Conservation (phyloP, 2,113 vertebrate genomes). For the Lycocorax pyrrhopterus region DNA sequence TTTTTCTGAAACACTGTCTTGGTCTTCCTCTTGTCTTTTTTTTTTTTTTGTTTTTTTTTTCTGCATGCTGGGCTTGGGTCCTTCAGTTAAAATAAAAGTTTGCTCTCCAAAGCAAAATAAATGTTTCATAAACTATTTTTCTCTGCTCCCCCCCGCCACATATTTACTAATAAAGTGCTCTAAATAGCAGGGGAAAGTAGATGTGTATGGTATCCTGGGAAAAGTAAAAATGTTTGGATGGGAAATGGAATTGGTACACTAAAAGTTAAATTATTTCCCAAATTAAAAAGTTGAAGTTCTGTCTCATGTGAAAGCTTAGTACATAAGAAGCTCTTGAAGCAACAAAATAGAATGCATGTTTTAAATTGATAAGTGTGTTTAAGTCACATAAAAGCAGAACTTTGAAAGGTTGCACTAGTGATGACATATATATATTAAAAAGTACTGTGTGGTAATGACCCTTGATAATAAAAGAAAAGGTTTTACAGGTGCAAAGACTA, state of each 20-base stretch:
- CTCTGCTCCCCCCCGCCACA: rapidly evolving
- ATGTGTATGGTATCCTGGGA: too few species aligned
- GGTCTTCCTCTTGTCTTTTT: neutral
- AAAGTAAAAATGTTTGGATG: neutral
- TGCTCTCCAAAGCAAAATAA: neutral
- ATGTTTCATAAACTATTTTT: neutral
- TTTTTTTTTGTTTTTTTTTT: neutral
- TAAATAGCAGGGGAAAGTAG: neutral
- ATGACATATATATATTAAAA: neutral
- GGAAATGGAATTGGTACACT: neutral
- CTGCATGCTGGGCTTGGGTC: neutral
- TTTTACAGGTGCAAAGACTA: neutral
- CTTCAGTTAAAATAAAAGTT: neutral
- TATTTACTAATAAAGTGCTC: neutral
- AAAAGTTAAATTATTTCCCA: neutral
- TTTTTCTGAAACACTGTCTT: neutral
- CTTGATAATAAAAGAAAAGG: neutral
- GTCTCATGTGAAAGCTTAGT: neutral
- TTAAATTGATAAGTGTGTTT: neutral
- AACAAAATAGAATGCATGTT: neutral
- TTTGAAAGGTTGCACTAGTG: neutral
- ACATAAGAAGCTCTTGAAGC: neutral
- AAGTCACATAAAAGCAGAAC: neutral
- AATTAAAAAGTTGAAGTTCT: neutral
- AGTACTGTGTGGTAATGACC: neutral